Base-by-base conservation (phyloP, 2,888 invertebrate genomes). In the Caprella mutica region DNA sequence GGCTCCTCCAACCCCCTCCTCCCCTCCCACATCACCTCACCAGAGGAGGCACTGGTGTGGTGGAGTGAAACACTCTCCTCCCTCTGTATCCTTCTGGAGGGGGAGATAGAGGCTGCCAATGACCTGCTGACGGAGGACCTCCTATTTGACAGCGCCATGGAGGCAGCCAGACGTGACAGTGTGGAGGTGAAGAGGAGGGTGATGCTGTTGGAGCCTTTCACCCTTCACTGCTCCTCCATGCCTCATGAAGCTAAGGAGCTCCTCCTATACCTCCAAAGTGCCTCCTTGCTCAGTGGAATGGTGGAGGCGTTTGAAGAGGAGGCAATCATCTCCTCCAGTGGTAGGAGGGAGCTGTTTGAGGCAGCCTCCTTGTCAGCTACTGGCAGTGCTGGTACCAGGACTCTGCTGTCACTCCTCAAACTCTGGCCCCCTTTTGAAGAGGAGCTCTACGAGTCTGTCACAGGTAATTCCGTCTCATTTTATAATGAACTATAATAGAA, bases 401-500 rank as follows among this genome's bases (percentile, higher is more conserved):
- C 61, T 4, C 40, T 61, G 2, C 27, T 61, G 9, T 6, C 21
- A 6, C 55, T 61, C 14, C 58, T 61, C 23, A 26, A 58, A 12
- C 53, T 61, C 1, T 61, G 61, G 61, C 61, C 61, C 19, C 50
- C 58, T 9, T 61, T 61, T 48, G 24, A 23, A 29, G 39, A 53
- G 8, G 21, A 42, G 29, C 26, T 24, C 17, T 39, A 38, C 35
- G 38, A 52, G 6, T 38, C 35, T 5, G n/a, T 52, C 14, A 52
- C 39, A 9, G n/a, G 8, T 38, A 17, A 17, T 19, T 8, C 38
- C n/a, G 5, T 8, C 8, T n/a, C n/a, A n/a, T n/a, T n/a, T n/a
- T n/a, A n/a, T n/a, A n/a, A n/a, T n/a, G n/a, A n/a, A n/a, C n/a
- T n/a, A n/a, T n/a, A n/a, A n/a, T n/a, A n/a, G n/a, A n/a, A n/a